A percentile compares a stretch with the other conserved stretches of the same genome.
Conservation (phyloP, 2,888 invertebrate species). For the Muscina levida region DNA sequence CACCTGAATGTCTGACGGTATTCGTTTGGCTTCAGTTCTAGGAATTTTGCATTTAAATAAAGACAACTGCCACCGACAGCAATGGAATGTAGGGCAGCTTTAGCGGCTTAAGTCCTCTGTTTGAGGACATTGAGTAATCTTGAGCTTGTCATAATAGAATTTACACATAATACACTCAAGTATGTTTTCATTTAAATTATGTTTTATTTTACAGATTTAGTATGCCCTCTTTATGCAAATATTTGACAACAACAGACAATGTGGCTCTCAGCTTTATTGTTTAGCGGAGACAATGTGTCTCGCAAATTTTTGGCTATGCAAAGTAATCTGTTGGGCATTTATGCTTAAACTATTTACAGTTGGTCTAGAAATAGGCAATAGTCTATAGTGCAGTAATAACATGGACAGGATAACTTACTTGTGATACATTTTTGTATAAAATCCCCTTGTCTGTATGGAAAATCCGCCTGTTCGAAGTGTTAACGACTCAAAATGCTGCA, state of each 20-base stretch:
- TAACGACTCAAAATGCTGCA: too few relatives aligned
- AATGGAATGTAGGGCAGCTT: conserved; percentile 29
- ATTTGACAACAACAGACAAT: conserved; percentile 16
- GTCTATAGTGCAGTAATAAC: too few relatives aligned
- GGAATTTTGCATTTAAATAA: conserved; percentile 22
- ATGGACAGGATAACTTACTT: too few relatives aligned
- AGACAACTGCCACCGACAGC: conserved; percentile 17
- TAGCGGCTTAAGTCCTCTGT: neutral
- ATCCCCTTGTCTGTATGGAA: too few relatives aligned
- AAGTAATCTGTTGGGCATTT: too few relatives aligned
- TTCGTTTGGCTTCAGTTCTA: conserved; percentile 44
- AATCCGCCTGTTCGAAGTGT: too few relatives aligned
- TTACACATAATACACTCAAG: conserved; percentile 40
- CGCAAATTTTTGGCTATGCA: too few relatives aligned
- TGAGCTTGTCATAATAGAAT: conserved; percentile 38
- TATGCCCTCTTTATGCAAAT: neutral
- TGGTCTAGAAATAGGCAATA: too few relatives aligned
- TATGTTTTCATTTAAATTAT: conserved; percentile 11
- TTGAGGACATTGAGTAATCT: conserved; percentile 26
- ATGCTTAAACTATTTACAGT: too few relatives aligned
- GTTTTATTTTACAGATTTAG: neutral
- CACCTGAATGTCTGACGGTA: conserved; percentile 64
- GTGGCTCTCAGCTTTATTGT: neutral
- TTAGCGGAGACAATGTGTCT: conserved; percentile 21
- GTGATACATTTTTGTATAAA: too few relatives aligned